These are phyloP conservation scores for Tenebrio molitor DNA, from an alignment of 1,140 invertebrate genomes.

Conservation along the genomic window DNA sequence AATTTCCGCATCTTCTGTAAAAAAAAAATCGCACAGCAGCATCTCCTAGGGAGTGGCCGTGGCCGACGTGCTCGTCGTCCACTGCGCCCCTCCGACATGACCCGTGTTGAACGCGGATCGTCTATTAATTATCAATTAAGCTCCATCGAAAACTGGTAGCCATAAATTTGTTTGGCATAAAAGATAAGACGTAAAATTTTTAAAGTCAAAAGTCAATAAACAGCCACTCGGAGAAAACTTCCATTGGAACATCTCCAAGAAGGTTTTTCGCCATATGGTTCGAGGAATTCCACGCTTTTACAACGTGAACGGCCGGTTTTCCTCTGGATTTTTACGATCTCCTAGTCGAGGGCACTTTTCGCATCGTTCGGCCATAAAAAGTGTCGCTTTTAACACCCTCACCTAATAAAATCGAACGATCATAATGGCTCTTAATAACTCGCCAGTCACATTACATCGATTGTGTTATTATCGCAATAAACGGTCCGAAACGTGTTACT, in stretches of 20 bases:
- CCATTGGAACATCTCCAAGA: slow-evolving; percentile 19
- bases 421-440: slow-evolving; percentile 27
- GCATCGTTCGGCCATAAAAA: not conserved
- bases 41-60: too few relatives aligned
- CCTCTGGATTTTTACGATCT: too few relatives aligned
- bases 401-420: slow-evolving; percentile 27
- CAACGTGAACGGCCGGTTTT: too few relatives aligned
- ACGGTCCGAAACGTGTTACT: slow-evolving; percentile 19
- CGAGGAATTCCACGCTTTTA: slow-evolving; percentile 1
- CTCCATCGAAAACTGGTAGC: not conserved
- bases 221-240: slow-evolving; percentile 18
- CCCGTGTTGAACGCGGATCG: not conserved
- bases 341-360: not conserved
- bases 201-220: slow-evolving; percentile 19
- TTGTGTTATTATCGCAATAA: slow-evolving; percentile 25
- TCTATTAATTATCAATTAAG: slow-evolving; percentile 25
- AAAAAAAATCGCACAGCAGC: too few relatives aligned
- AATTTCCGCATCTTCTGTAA: too few relatives aligned
- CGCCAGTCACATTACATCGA: slow-evolving; percentile 19
- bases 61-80: too few relatives aligned
- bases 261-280: slow-evolving; percentile 1
- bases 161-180: slow-evolving; percentile 30
- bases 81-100: too few relatives aligned
- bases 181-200: slow-evolving; percentile 24
- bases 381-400: slow-evolving; percentile 11